Percentiles rank a stretch among this genome's conserved stretches.
phyloP scores from a whole-genome alignment of 2,797 vertebrate species.

The Rhynchotus rufescens region DNA sequence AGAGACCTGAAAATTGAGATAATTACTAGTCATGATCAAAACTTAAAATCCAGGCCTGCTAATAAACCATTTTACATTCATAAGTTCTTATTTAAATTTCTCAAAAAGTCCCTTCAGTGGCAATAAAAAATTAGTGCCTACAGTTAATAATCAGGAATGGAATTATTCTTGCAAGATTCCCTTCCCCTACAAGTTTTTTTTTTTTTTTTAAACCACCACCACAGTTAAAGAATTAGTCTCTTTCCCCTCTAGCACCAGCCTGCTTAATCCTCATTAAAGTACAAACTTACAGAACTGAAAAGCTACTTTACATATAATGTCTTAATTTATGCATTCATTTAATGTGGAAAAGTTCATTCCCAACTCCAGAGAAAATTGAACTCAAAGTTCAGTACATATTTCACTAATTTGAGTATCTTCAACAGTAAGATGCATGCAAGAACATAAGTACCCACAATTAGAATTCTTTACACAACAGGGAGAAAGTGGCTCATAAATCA shows the following conservation, averaged over 20 bases:
- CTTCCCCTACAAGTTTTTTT: neutral
- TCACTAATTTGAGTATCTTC: neutral
- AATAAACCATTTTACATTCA: neutral
- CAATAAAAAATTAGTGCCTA: neutral
- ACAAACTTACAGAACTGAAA: neutral
- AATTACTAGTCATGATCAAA: too few species aligned
- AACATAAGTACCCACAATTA: neutral
- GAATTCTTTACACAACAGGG: neutral
- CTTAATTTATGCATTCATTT: neutral
- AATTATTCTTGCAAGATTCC: neutral
- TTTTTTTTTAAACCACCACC: neutral
- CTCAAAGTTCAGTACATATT: neutral
- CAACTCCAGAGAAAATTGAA: neutral
- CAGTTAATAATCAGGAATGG: neutral
- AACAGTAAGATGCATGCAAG: fast-evolving
- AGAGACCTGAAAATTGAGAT: neutral
- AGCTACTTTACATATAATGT: neutral
- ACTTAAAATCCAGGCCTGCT: neutral
- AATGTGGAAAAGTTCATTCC: neutral
- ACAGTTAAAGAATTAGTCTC: neutral
- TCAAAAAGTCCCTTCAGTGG: neutral
- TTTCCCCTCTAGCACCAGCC: neutral
- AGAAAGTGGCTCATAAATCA: neutral
- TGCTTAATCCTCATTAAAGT: neutral
- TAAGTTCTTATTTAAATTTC: neutral